Evolutionary conservation across 2,888 invertebrate species (phyloP).

Genomic region (Luperina nickerlii): DNA sequence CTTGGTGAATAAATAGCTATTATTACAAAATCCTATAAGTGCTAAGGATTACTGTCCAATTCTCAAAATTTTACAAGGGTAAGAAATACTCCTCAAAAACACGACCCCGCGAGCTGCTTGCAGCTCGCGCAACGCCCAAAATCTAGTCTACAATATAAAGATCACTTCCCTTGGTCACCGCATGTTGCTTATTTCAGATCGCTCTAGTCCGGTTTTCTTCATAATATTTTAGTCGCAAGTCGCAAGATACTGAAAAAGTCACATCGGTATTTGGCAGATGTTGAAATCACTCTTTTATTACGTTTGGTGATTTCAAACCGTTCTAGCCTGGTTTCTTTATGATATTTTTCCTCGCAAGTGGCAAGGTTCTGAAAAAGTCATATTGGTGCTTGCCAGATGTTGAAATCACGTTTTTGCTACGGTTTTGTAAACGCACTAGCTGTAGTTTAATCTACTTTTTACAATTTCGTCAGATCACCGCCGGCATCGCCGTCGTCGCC

Average conservation of each 20-base stretch:
- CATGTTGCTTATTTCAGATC: neutral
- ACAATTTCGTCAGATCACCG: constrained; percentile 80
- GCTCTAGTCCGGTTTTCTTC: neutral
- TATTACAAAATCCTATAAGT: too few species aligned
- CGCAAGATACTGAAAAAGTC: neutral
- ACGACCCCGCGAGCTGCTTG: too few species aligned
- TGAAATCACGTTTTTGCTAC: neutral
- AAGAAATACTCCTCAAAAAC: too few species aligned
- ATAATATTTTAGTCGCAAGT: too few species aligned
- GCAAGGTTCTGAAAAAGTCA: neutral
- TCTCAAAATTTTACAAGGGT: too few species aligned
- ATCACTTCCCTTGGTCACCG: neutral
- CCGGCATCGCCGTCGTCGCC: constrained; percentile 88
- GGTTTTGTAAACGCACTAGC: neutral
- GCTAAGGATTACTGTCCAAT: too few species aligned
- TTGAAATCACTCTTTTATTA: neutral
- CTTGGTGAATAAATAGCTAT: too few species aligned
- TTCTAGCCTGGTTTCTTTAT: neutral
- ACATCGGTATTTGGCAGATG: neutral
- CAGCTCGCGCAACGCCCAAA: too few species aligned
- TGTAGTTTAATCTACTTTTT: neutral
- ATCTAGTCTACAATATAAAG: too few species aligned
- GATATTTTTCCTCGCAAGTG: neutral
- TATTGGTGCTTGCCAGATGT: neutral
- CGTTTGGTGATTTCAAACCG: neutral